Percentiles rank a stretch among this genome's conserved stretches.
These are phyloP conservation scores for Xestia ashworthii DNA, from an alignment of 2,888 invertebrate species.

Conservation along the genomic window DNA sequence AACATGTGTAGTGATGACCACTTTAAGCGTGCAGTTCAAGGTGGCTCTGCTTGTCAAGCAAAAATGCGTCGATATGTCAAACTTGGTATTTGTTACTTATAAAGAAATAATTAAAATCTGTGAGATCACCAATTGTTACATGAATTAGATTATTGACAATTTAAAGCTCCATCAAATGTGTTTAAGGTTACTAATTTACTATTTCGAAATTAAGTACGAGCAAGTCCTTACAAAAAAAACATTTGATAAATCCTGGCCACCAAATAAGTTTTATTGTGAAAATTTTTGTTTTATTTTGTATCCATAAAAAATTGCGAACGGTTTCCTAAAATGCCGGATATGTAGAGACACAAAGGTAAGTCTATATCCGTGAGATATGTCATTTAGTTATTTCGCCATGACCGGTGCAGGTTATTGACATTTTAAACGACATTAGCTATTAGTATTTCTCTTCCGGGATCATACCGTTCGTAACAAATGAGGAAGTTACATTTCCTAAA, in stretches of 20 bases:
- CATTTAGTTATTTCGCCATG: neutral
- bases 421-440: slow-evolving; percentile 8
- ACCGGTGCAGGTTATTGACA: slow-evolving; percentile 28
- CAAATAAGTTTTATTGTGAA: neutral
- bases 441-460: slow-evolving; percentile 21
- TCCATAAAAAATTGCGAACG: neutral
- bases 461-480: neutral
- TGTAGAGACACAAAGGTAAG: neutral
- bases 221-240: neutral
- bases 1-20: too few relatives aligned
- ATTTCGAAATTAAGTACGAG: neutral
- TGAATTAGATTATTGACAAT: too few relatives aligned
- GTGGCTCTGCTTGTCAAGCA: too few relatives aligned
- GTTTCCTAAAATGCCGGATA: neutral
- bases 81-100: too few relatives aligned
- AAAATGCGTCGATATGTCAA: too few relatives aligned
- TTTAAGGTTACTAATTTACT: neutral
- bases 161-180: neutral
- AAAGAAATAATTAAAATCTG: too few relatives aligned
- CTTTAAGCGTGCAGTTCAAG: too few relatives aligned
- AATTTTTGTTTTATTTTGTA: neutral
- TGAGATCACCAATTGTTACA: too few relatives aligned
- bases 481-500: slow-evolving; percentile 29
- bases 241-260: neutral
- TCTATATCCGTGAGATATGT: neutral